Percentiles rank a stretch among this genome's conserved stretches.
Conservation (phyloP, 2,888 invertebrate species). For the Lithosia quadra region DNA sequence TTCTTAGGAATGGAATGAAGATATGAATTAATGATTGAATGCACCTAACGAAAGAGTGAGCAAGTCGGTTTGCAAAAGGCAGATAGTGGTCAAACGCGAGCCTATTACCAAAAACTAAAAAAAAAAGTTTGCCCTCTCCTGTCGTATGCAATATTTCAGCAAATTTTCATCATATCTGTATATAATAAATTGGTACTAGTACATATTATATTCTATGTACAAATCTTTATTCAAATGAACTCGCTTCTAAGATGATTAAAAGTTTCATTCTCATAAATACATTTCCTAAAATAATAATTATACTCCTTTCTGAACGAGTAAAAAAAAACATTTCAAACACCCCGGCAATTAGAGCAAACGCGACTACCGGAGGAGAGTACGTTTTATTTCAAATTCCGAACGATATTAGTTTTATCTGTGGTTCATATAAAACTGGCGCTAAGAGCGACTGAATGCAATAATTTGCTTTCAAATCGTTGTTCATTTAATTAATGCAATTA, state of each 20-base stretch:
- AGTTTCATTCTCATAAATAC: neutral
- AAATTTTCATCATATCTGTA: too few relatives aligned
- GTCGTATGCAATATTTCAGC: too few relatives aligned
- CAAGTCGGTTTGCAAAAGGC: neutral
- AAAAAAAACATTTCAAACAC: too few relatives aligned
- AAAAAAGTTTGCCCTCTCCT: too few relatives aligned
- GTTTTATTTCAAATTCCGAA: constrained; percentile 36
- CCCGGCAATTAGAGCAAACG: neutral
- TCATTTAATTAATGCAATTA: constrained; percentile 44
- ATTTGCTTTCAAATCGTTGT: constrained; percentile 43
- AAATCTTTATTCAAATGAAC: too few relatives aligned
- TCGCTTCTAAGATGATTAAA: neutral
- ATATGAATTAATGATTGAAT: neutral
- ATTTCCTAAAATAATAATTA: too few relatives aligned
- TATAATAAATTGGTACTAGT: too few relatives aligned
- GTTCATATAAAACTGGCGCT: constrained; percentile 30
- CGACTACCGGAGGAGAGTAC: neutral
- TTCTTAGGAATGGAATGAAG: neutral
- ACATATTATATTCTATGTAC: too few relatives aligned
- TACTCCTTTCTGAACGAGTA: too few relatives aligned
- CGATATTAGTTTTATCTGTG: constrained; percentile 31
- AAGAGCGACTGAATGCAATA: constrained; percentile 38
- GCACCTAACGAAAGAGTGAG: neutral
- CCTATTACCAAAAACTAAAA: too few relatives aligned
- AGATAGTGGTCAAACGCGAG: too few relatives aligned